Conservation (phyloP, 2,113 vertebrate genomes). For the Rhinichthys klamathensis region DNA sequence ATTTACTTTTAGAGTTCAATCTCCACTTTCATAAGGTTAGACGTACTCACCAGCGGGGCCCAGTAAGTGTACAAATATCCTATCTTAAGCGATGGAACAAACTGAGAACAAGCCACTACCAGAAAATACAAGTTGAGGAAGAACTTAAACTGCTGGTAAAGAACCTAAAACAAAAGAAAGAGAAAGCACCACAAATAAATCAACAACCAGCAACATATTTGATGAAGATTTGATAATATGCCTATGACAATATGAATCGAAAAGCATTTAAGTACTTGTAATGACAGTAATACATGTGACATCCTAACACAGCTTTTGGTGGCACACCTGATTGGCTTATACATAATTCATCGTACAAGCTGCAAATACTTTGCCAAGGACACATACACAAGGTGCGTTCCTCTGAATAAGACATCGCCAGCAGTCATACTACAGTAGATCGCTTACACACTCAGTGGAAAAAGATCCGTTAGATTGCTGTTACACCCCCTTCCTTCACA, state of each 20-base stretch:
- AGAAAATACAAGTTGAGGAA: constrained; percentile 99
- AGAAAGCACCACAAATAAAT: constrained; percentile 5
- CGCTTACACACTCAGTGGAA: constrained; percentile 57
- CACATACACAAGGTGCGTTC: constrained; percentile 38
- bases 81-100: constrained; percentile 91
- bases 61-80: constrained; percentile 99
- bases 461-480: constrained; percentile 53
- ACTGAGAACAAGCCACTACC: constrained; percentile 96
- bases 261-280: not conserved
- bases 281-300: constrained; percentile 19
- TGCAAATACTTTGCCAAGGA: constrained; percentile 57
- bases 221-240: not conserved
- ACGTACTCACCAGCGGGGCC: constrained; percentile 92
- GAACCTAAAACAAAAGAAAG: constrained; percentile 83
- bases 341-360: constrained; percentile 54
- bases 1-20: not conserved
- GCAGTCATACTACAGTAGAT: constrained; percentile 56
- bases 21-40: constrained; percentile 27
- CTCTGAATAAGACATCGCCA: constrained; percentile 57
- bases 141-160: constrained; percentile 99
- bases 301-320: constrained; percentile 34
- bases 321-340: constrained; percentile 40
- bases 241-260: not conserved
- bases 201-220: not conserved
- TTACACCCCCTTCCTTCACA: constrained; percentile 37